phyloP scores from a whole-genome alignment of 2,797 vertebrate species.

The Enteromius trimaculatus region DNA sequence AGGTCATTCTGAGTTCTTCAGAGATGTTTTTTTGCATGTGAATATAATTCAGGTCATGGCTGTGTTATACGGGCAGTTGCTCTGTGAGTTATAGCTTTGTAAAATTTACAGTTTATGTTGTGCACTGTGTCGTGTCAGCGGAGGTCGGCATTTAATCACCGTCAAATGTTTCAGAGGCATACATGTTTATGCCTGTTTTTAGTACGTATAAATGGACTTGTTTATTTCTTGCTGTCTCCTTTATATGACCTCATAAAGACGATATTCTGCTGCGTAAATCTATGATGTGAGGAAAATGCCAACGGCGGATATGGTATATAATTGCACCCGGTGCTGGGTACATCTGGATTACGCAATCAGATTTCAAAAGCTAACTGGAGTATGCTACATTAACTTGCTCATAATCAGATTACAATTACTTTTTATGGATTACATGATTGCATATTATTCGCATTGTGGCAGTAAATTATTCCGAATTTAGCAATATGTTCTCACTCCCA shows the following conservation, averaged over 20 bases:
- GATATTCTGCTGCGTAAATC: conserved; percentile 52
- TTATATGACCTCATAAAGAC: conserved; percentile 55
- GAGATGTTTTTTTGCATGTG: conserved; percentile 22
- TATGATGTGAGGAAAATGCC: conserved; percentile 38
- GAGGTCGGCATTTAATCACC: conserved; percentile 42
- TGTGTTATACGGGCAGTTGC: background rate
- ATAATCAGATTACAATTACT: too few relatives aligned
- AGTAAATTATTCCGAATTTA: too few relatives aligned
- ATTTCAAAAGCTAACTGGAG: background rate
- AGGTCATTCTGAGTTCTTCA: conserved; percentile 45
- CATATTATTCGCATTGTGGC: background rate
- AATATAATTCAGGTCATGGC: conserved; percentile 20
- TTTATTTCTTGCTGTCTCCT: conserved; percentile 55
- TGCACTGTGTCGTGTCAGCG: conserved; percentile 27
- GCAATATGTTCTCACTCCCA: too few relatives aligned
- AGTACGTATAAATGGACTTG: conserved; percentile 55
- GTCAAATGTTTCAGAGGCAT: conserved; percentile 39
- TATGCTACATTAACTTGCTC: background rate
- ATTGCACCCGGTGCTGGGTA: background rate
- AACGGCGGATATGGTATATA: conserved; percentile 30
- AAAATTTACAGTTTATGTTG: conserved; percentile 50
- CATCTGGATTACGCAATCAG: background rate
- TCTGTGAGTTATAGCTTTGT: conserved; percentile 26
- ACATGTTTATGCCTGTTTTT: conserved; percentile 53
- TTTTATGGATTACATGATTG: background rate